Percentiles rank a stretch among this genome's conserved stretches.
These are phyloP conservation scores for Carposina sasakii DNA, from an alignment of 1,140 invertebrate genomes.

Conservation along the genomic window DNA sequence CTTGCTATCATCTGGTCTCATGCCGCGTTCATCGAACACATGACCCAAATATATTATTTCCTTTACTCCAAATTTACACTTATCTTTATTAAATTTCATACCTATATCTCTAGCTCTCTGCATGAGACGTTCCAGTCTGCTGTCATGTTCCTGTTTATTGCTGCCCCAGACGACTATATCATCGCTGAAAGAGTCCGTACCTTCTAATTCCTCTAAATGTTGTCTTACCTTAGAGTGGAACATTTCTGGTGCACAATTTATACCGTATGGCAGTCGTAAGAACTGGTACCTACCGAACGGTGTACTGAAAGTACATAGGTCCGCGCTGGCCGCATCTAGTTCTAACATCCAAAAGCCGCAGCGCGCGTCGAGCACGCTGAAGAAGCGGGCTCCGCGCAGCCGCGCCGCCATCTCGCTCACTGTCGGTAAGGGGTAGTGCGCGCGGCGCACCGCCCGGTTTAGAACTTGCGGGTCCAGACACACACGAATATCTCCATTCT, in stretches of 20 bases:
- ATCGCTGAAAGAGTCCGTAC: slow-evolving; percentile 33
- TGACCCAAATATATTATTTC: slow-evolving; percentile 28
- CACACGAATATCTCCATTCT: too few species aligned
- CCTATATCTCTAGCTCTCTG: slow-evolving; percentile 28
- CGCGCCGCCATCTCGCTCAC: slow-evolving; percentile 16
- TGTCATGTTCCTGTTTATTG: slow-evolving; percentile 29
- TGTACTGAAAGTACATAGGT: slow-evolving; percentile 25
- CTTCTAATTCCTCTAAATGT: slow-evolving; percentile 11
- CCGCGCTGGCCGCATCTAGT: slow-evolving; percentile 22
- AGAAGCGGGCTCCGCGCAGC: slow-evolving; percentile 19
- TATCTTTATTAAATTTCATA: slow-evolving; percentile 43
- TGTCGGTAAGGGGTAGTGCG: slow-evolving; percentile 31
- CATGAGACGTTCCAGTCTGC: slow-evolving; percentile 21
- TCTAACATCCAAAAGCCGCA: slow-evolving; percentile 25
- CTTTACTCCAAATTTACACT: slow-evolving; percentile 20
- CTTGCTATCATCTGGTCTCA: slow-evolving; percentile 6
- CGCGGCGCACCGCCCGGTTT: too few species aligned
- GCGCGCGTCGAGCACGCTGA: slow-evolving; percentile 30
- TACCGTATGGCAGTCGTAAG: slow-evolving; percentile 28
- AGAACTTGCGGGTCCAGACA: too few species aligned
- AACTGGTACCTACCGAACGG: slow-evolving; percentile 35
- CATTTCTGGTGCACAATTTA: slow-evolving; percentile 27
- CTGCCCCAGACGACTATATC: slow-evolving; percentile 45
- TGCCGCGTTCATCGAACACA: slow-evolving; percentile 4
- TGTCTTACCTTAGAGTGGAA: slow-evolving; percentile 22